Evolutionary conservation across 1,140 invertebrate genomes (phyloP).

Genomic region (Daktulosphaira vitifoliae): DNA sequence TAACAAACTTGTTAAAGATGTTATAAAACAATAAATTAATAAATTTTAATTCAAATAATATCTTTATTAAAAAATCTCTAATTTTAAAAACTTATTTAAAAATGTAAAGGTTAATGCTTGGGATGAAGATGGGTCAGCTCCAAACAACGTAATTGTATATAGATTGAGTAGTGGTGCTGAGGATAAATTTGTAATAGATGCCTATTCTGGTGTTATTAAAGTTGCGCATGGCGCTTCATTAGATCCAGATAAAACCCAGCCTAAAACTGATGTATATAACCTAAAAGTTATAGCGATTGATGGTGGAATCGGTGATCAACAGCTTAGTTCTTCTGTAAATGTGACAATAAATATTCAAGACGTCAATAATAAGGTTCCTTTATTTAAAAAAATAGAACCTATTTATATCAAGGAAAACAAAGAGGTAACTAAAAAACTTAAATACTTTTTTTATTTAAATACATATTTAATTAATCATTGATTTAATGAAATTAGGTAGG

Average conservation of each 20-base stretch:
- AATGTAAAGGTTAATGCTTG: slow-evolving; percentile 71
- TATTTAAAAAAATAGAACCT: slow-evolving; percentile 58
- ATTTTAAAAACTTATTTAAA: too few species aligned
- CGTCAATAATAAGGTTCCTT: slow-evolving; percentile 82
- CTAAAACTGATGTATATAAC: slow-evolving; percentile 56
- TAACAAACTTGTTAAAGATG: too few species aligned
- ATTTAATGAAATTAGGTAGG: slow-evolving; percentile 51
- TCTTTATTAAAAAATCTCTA: too few species aligned
- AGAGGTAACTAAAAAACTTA: slow-evolving; percentile 45
- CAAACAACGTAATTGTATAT: slow-evolving; percentile 80
- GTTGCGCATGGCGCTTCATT: slow-evolving; percentile 76
- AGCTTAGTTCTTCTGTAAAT: slow-evolving; percentile 56
- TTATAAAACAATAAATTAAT: too few species aligned
- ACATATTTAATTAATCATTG: not conserved
- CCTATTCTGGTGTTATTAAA: slow-evolving; percentile 70
- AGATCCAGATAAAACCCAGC: slow-evolving; percentile 77
- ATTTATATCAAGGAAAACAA: slow-evolving; percentile 67
- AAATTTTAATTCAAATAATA: too few species aligned
- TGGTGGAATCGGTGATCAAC: slow-evolving; percentile 72
- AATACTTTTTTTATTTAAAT: not conserved
- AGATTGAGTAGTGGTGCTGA: slow-evolving; percentile 74
- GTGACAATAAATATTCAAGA: slow-evolving; percentile 81
- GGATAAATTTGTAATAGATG: slow-evolving; percentile 86
- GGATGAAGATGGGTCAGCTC: slow-evolving; percentile 74
- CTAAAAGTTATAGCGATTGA: slow-evolving; percentile 64